Conservation (phyloP, 2,113 vertebrate genomes). For the Syrmaticus mikado region DNA sequence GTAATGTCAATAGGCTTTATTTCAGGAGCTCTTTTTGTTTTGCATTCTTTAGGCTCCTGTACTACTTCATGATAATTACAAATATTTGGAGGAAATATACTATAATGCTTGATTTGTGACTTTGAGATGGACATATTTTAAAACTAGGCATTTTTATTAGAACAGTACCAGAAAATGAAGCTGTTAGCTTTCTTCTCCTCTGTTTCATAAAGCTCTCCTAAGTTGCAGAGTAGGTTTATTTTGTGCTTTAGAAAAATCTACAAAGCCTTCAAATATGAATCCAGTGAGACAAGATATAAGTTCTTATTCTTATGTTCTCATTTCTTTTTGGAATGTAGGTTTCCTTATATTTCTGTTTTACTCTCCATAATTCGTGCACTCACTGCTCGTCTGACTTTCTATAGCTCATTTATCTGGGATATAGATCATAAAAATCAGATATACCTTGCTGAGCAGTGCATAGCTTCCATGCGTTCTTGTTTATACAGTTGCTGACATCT, state of each 20-base stretch:
- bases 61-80: conserved; percentile 60
- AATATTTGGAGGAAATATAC: conserved; percentile 61
- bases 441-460: background rate
- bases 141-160: conserved; percentile 48
- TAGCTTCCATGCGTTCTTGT: background rate
- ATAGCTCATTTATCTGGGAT: background rate
- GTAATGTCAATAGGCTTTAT: background rate
- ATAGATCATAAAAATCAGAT: background rate
- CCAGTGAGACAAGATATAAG: background rate
- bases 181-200: conserved; percentile 31
- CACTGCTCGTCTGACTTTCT: background rate
- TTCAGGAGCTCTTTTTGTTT: conserved; percentile 24
- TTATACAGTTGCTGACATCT: background rate
- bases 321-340: background rate
- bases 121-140: conserved; percentile 45
- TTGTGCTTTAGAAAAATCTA: background rate
- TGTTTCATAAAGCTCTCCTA: conserved; percentile 7
- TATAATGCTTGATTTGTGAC: conserved; percentile 49
- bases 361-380: background rate
- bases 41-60: conserved; percentile 67
- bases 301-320: background rate
- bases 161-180: conserved; percentile 59
- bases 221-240: background rate
- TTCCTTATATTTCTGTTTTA: background rate
- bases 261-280: background rate